Conservation (phyloP, 2,888 invertebrate genomes). For the Griposia aprilina region DNA sequence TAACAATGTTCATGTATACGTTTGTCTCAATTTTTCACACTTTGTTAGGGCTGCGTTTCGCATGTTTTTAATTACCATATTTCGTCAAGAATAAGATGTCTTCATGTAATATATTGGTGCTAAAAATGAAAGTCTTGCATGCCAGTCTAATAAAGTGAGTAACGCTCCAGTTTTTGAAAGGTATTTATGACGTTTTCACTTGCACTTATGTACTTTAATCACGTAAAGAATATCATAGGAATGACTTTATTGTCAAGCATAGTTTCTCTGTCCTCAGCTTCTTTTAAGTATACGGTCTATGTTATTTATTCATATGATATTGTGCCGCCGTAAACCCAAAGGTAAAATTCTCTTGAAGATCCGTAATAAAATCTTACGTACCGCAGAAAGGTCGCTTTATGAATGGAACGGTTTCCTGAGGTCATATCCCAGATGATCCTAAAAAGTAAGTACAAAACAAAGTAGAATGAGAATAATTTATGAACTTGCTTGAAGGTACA, state of each 20-base stretch:
- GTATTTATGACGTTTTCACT: slow-evolving; percentile 67
- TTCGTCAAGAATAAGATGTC: slow-evolving; percentile 44
- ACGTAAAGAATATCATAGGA: slow-evolving; percentile 42
- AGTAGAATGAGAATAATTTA: slow-evolving; percentile 51
- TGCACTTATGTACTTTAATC: slow-evolving; percentile 47
- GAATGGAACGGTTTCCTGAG: slow-evolving; percentile 47
- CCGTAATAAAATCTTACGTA: slow-evolving; percentile 64
- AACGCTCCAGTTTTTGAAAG: slow-evolving; percentile 65
- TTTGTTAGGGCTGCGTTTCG: slow-evolving; percentile 62
- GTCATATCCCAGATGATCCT: slow-evolving; percentile 47
- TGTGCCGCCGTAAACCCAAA: slow-evolving; percentile 44
- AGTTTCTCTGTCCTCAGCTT: slow-evolving; percentile 37
- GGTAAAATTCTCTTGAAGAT: slow-evolving; percentile 51
- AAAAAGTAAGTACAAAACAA: slow-evolving; percentile 53
- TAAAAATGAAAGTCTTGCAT: slow-evolving; percentile 70
- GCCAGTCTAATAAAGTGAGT: slow-evolving; percentile 55
- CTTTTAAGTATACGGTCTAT: slow-evolving; percentile 40
- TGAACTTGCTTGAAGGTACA: slow-evolving; percentile 28
- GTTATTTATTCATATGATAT: slow-evolving; percentile 61
- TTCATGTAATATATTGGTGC: slow-evolving; percentile 58
- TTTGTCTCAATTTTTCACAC: slow-evolving; percentile 65
- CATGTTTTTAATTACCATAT: slow-evolving; percentile 64
- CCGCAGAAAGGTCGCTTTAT: slow-evolving; percentile 50
- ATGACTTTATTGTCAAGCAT: slow-evolving; percentile 34
- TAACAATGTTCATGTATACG: slow-evolving; percentile 61